Conservation (phyloP, 2,888 invertebrate species). For the Phorcus lineatus region DNA sequence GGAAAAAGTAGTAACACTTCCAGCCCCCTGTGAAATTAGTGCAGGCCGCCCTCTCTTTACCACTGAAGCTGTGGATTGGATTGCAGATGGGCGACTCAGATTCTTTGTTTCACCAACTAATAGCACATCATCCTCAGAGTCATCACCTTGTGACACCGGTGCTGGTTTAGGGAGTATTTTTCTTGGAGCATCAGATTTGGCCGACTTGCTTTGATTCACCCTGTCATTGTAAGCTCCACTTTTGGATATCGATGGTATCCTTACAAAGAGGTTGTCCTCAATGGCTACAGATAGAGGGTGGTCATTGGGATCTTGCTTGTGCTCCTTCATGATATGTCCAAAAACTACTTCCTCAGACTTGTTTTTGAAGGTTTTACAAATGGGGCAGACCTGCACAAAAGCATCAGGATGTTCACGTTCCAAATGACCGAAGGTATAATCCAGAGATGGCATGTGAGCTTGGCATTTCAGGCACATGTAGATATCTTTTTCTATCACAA, state of each 20-base stretch:
- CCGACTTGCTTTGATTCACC: background rate
- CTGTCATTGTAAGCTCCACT: constrained; percentile 29
- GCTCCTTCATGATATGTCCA: constrained; percentile 47
- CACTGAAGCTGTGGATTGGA: background rate
- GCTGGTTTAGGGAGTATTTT: background rate
- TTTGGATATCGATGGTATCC: constrained; percentile 47
- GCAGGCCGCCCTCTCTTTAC: background rate
- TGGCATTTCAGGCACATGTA: constrained; percentile 67
- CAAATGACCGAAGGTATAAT: constrained; percentile 61
- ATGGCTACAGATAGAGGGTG: constrained; percentile 56
- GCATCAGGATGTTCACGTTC: constrained; percentile 60
- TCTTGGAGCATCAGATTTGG: background rate
- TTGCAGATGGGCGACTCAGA: background rate
- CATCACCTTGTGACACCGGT: background rate
- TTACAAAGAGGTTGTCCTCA: constrained; percentile 56
- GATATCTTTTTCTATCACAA: constrained; percentile 62
- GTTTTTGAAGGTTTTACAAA: constrained; percentile 61
- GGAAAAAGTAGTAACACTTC: background rate
- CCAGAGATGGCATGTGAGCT: constrained; percentile 59
- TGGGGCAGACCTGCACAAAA: constrained; percentile 65
- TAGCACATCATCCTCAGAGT: background rate
- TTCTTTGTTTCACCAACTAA: constrained; percentile 1
- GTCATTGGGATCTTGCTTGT: constrained; percentile 42
- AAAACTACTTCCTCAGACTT: constrained; percentile 52
- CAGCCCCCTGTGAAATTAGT: background rate